phyloP scores from a whole-genome alignment of 1,140 invertebrate genomes.

The Sesamia nonagrioides region DNA sequence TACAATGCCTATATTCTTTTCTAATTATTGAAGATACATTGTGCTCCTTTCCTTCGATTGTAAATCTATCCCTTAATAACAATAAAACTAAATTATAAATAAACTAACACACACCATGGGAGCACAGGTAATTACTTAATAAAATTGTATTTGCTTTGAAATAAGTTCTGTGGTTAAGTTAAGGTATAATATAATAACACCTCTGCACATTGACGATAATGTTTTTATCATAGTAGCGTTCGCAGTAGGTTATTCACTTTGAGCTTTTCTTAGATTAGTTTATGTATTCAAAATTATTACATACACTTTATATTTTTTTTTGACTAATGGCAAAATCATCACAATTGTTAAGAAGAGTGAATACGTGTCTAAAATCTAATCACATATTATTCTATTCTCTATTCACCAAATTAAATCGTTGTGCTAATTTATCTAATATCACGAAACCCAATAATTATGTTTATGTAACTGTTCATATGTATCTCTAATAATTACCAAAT shows the following conservation, averaged over 20 bases:
- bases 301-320: conserved; percentile 78
- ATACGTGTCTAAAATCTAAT: conserved; percentile 47
- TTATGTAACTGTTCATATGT: conserved; percentile 61
- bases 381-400: conserved; percentile 63
- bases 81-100: conserved; percentile 58
- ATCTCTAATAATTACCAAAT: conserved; percentile 58
- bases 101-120: conserved; percentile 69
- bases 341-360: conserved; percentile 86
- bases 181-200: conserved; percentile 37
- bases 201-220: conserved; percentile 30
- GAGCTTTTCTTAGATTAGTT: conserved; percentile 74
- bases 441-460: conserved; percentile 60
- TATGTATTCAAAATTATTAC: conserved; percentile 58
- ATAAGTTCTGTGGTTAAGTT: conserved; percentile 44
- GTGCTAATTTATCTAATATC: conserved; percentile 64
- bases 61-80: conserved; percentile 45
- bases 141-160: conserved; percentile 57
- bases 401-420: conserved; percentile 68
- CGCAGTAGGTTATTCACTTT: conserved; percentile 60
- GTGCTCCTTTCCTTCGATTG: conserved; percentile 40
- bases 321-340: conserved; percentile 86
- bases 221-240: conserved; percentile 54
- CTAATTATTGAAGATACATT: conserved; percentile 47
- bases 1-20: conserved; percentile 25
- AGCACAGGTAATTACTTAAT: conserved; percentile 77